Percentiles rank a stretch among this genome's conserved stretches.
Conservation (phyloP, 2,113 vertebrate species). For the Spea multiplicata region DNA sequence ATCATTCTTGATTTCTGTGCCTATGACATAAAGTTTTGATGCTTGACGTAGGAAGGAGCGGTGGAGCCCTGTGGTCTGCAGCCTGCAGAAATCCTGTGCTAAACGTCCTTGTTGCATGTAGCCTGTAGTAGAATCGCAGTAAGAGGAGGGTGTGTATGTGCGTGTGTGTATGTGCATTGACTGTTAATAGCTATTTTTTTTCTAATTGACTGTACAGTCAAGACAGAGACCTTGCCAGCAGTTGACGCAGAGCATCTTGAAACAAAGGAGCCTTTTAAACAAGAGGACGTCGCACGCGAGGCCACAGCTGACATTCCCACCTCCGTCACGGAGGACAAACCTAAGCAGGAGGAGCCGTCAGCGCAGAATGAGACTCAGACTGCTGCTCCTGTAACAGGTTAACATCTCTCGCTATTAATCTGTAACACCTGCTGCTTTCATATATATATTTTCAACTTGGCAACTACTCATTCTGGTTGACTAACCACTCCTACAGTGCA, state of each 20-base stretch:
- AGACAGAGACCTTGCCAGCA: background rate
- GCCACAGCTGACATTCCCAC: background rate
- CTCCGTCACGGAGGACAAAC: background rate
- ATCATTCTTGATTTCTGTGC: no score
- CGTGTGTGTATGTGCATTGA: background rate
- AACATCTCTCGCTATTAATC: background rate
- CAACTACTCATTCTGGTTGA: no score
- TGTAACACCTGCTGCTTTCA: no score
- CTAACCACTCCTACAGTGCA: no score
- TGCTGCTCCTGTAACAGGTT: conserved; percentile 10
- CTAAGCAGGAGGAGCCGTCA: background rate
- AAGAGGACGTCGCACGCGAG: background rate
- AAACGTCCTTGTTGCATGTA: no score
- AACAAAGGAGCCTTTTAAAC: background rate
- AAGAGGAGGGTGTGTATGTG: no score
- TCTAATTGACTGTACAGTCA: conserved; percentile 1
- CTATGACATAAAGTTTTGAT: no score
- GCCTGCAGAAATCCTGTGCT: no score
- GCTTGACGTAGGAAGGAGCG: no score
- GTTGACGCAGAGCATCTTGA: background rate
- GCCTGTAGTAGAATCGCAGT: no score
- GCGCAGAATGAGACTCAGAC: conserved; percentile 9
- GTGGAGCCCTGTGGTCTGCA: no score
- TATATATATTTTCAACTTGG: no score
- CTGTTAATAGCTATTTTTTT: background rate